Evolutionary conservation across 2,888 invertebrate species (phyloP).

Genomic region (Protonemura montana): DNA sequence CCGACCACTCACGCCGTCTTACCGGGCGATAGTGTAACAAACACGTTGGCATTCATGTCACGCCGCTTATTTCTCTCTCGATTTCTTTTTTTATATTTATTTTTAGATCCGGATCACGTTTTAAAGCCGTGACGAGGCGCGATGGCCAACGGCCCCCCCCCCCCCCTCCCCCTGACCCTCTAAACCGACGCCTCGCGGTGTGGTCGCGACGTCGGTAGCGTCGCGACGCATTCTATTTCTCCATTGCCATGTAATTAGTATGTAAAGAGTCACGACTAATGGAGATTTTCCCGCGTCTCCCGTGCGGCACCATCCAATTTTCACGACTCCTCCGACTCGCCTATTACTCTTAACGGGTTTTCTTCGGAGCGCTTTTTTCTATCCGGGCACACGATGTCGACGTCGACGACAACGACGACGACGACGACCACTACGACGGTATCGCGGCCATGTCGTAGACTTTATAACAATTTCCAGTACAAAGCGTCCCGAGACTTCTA

Average conservation of each 20-base stretch:
- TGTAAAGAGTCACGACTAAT: constrained; percentile 44
- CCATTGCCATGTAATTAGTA: constrained; percentile 45
- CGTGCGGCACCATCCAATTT: not conserved
- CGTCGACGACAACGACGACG: not conserved
- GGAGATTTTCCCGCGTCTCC: constrained; percentile 31
- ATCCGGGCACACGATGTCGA: not conserved
- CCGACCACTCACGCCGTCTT: not conserved
- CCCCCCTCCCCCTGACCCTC: not conserved
- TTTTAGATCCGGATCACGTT: constrained; percentile 47
- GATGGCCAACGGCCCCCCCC: constrained; percentile 12
- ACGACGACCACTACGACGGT: not conserved
- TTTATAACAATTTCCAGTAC: constrained; percentile 36
- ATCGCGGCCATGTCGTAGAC: constrained; percentile 20
- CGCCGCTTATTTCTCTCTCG: constrained; percentile 46
- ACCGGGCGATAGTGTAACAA: not conserved
- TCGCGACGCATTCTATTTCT: not conserved
- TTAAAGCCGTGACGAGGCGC: constrained; percentile 43
- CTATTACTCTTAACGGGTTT: constrained; percentile 8
- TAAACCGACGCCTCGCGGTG: not conserved
- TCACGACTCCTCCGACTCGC: not conserved
- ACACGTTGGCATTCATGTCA: constrained; percentile 41
- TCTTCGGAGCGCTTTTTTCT: not conserved
- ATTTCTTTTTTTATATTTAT: constrained; percentile 44
- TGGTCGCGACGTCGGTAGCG: too few relatives aligned
- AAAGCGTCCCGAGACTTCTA: constrained; percentile 22